These are phyloP conservation scores for Oncorhynchus masou DNA, from an alignment of 2,113 vertebrate species.

Conservation along the genomic window DNA sequence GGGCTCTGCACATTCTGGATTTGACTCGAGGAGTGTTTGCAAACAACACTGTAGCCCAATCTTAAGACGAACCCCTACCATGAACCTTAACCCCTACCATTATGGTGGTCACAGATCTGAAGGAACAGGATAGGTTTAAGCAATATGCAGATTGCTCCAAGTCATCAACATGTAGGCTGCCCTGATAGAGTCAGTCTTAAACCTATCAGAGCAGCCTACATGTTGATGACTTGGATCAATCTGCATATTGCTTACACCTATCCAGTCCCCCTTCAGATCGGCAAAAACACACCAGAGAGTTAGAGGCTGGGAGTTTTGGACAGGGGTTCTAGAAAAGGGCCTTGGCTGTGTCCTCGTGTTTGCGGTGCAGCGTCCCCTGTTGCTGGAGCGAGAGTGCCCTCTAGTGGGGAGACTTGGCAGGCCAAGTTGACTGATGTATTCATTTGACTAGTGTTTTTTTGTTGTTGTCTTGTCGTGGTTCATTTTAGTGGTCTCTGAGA, in stretches of 20 bases:
- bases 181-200: too few species aligned
- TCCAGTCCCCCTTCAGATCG: background rate
- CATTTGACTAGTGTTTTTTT: background rate
- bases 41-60: background rate
- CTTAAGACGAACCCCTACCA: background rate
- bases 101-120: too few species aligned
- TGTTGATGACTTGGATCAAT: too few species aligned
- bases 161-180: too few species aligned
- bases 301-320: too few species aligned
- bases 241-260: too few species aligned
- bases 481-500: slow-evolving; percentile 61
- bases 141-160: too few species aligned
- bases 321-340: too few species aligned
- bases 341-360: slow-evolving; percentile 55
- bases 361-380: slow-evolving; percentile 59
- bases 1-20: slow-evolving; percentile 41
- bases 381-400: slow-evolving; percentile 67
- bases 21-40: slow-evolving; percentile 47
- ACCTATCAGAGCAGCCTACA: too few species aligned
- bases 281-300: background rate
- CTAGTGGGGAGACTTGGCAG: slow-evolving; percentile 82
- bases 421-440: slow-evolving; percentile 76
- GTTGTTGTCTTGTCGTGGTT: slow-evolving; percentile 57
- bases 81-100: background rate
- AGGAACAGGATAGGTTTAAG: too few species aligned